Evolutionary conservation across 2,888 invertebrate genomes (phyloP).

Genomic region (Ochropacha duplaris): DNA sequence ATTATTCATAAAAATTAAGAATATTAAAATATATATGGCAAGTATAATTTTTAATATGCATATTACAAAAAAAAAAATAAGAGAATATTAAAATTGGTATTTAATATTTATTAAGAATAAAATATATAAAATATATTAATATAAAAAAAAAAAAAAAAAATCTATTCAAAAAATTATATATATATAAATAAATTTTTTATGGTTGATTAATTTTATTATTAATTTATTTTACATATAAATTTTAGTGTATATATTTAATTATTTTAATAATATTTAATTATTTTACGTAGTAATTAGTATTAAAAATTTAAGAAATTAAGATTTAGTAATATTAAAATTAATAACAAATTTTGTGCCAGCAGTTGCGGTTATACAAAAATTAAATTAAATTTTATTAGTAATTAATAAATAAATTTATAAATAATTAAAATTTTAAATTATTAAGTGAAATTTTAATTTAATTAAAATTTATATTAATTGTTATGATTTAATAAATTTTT

Average conservation of each 20-base stretch:
- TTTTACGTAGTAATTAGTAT: conserved; percentile 69
- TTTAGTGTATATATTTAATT: conserved; percentile 64
- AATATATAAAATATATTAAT: conserved; percentile 17
- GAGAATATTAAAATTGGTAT: conserved; percentile 22
- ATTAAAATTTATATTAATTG: conserved; percentile 52
- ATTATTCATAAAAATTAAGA: conserved; percentile 36
- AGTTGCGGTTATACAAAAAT: conserved; percentile 87
- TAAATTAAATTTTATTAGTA: conserved; percentile 80
- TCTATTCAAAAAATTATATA: conserved; percentile 41
- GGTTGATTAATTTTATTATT: conserved; percentile 72
- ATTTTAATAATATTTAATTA: conserved; percentile 65
- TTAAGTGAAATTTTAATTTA: conserved; percentile 84
- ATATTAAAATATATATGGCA: background rate
- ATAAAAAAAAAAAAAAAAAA: conserved; percentile 59
- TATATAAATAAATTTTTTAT: conserved; percentile 73
- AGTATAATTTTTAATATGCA: conserved; percentile 30
- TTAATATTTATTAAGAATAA: conserved; percentile 18
- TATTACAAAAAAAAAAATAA: conserved; percentile 35
- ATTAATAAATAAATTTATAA: conserved; percentile 55
- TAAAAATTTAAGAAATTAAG: conserved; percentile 84
- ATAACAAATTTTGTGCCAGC: conserved; percentile 87
- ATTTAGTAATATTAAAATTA: conserved; percentile 83
- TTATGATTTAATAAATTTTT: conserved; percentile 68
- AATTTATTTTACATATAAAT: conserved; percentile 82
- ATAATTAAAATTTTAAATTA: conserved; percentile 68